Conservation (phyloP, 2,888 invertebrate genomes). For the Torymus aiolomorphi region DNA sequence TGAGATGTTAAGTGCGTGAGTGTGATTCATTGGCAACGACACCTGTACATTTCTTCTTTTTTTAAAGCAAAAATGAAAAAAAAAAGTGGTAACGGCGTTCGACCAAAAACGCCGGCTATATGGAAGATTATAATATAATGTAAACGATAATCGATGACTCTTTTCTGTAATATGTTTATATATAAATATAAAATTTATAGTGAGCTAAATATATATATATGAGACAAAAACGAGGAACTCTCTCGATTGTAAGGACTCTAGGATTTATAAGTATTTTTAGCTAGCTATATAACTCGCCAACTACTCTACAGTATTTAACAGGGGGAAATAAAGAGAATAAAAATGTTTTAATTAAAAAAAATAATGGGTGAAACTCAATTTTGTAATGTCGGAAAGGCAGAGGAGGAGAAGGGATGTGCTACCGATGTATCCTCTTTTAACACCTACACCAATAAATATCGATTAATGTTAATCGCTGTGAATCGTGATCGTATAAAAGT, state of each 20-base stretch:
- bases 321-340: slow-evolving; percentile 56
- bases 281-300: slow-evolving; percentile 70
- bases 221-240: slow-evolving; percentile 55
- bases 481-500: slow-evolving; percentile 56
- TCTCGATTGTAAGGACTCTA: slow-evolving; percentile 54
- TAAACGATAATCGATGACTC: slow-evolving; percentile 61
- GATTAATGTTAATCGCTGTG: slow-evolving; percentile 59
- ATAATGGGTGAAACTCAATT: slow-evolving; percentile 56
- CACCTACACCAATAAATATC: slow-evolving; percentile 54
- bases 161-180: slow-evolving; percentile 71
- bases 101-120: slow-evolving; percentile 50
- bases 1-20: slow-evolving; percentile 48
- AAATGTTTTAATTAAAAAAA: slow-evolving; percentile 51
- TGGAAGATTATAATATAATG: slow-evolving; percentile 57
- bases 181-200: slow-evolving; percentile 63
- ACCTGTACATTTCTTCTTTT: slow-evolving; percentile 67
- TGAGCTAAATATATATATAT: slow-evolving; percentile 62
- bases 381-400: slow-evolving; percentile 43
- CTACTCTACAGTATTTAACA: slow-evolving; percentile 74
- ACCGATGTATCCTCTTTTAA: slow-evolving; percentile 52
- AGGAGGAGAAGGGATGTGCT: slow-evolving; percentile 43
- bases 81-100: slow-evolving; percentile 41
- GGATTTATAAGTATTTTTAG: slow-evolving; percentile 66
- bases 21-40: slow-evolving; percentile 65
- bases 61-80: slow-evolving; percentile 53